phyloP scores from a whole-genome alignment of 2,113 vertebrate genomes.

The Gavia stellata region DNA sequence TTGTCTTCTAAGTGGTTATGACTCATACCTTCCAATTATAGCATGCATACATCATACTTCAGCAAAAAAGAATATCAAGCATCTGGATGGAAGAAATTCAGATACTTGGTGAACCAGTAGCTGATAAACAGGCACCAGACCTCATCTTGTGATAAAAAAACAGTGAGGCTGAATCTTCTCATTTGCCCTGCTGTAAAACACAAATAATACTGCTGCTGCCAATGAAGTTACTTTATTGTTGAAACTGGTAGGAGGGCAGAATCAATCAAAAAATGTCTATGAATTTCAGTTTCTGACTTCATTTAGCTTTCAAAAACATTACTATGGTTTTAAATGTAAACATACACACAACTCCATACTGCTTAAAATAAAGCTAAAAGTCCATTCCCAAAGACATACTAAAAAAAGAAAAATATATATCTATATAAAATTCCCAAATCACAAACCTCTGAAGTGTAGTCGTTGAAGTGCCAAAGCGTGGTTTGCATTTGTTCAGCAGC shows the following conservation, averaged over 20 bases:
- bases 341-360: background rate
- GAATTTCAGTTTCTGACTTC: background rate
- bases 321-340: background rate
- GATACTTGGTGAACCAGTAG: background rate
- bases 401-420: too few relatives aligned
- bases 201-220: background rate
- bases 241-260: background rate
- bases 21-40: conserved; percentile 57
- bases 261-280: background rate
- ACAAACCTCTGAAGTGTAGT: background rate
- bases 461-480: background rate
- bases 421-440: background rate
- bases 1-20: conserved; percentile 47
- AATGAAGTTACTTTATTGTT: background rate
- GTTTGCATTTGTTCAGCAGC: background rate
- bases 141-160: background rate
- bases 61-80: background rate
- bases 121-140: background rate
- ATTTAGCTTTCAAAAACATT: background rate
- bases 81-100: background rate
- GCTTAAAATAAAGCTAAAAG: background rate
- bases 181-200: background rate
- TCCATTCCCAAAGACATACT: background rate
- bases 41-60: background rate
- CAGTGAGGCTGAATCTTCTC: background rate